These are phyloP conservation scores for Epinephelus cyanopodus DNA, from an alignment of 2,113 vertebrate genomes.

Conservation along the genomic window DNA sequence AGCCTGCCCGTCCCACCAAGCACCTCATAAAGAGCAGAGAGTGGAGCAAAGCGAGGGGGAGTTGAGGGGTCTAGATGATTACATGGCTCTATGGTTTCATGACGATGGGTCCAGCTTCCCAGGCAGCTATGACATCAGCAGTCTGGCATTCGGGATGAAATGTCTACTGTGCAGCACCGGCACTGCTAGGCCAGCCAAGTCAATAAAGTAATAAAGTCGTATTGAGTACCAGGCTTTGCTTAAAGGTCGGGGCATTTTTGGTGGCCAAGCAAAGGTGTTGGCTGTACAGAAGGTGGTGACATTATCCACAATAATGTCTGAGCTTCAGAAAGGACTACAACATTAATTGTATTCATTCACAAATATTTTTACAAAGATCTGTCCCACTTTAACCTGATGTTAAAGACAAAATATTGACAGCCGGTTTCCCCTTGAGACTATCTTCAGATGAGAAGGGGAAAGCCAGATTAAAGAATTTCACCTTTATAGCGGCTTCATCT, in stretches of 20 bases:
- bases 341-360: slow-evolving; percentile 36
- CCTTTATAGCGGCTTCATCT: slow-evolving; percentile 63
- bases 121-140: slow-evolving; percentile 65
- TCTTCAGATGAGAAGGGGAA: slow-evolving; percentile 10
- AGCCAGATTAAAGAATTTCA: slow-evolving; percentile 48
- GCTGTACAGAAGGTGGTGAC: slow-evolving; percentile 28
- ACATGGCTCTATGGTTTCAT: slow-evolving; percentile 66
- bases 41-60: slow-evolving; percentile 43
- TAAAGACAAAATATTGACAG: slow-evolving; percentile 15
- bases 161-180: slow-evolving; percentile 57
- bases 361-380: neutral
- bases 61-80: slow-evolving; percentile 62
- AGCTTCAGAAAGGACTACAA: slow-evolving; percentile 3
- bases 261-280: slow-evolving; percentile 42
- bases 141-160: slow-evolving; percentile 76
- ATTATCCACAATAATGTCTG: slow-evolving; percentile 52
- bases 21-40: slow-evolving; percentile 58
- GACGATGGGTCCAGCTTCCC: slow-evolving; percentile 62
- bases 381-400: slow-evolving; percentile 31
- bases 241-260: slow-evolving; percentile 72
- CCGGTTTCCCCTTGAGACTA: slow-evolving; percentile 13
- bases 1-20: slow-evolving; percentile 40
- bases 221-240: slow-evolving; percentile 66
- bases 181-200: slow-evolving; percentile 59
- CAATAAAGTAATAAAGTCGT: slow-evolving; percentile 79